Evolutionary conservation across 2,797 vertebrate species (phyloP).

Genomic region (Nyctalus aviator): DNA sequence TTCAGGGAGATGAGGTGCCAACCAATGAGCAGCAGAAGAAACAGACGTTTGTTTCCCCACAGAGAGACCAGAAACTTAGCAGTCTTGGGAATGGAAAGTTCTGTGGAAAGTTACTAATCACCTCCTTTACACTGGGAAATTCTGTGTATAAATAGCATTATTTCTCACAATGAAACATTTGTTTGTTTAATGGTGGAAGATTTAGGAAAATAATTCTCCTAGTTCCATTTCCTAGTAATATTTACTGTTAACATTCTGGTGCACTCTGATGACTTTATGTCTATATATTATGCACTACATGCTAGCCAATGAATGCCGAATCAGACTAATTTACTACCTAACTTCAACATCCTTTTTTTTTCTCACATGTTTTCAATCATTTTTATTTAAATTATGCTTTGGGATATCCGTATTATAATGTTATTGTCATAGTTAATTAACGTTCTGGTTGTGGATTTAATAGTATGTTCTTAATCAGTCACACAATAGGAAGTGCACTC

Average conservation of each 20-base stretch:
- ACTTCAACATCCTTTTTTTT: neutral
- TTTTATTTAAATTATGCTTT: slow-evolving; percentile 26
- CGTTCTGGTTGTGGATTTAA: neutral
- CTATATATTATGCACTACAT: no score
- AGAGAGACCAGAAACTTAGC: neutral
- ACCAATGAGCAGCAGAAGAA: neutral
- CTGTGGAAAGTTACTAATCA: neutral
- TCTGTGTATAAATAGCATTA: neutral
- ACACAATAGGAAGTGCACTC: neutral
- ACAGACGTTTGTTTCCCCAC: neutral
- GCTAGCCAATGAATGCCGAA: neutral
- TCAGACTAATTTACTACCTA: neutral
- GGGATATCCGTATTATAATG: neutral
- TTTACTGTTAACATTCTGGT: neutral
- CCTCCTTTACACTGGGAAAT: neutral
- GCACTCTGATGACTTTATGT: neutral
- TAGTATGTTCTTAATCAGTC: neutral
- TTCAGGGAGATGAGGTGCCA: neutral
- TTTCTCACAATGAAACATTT: neutral
- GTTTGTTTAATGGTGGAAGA: neutral
- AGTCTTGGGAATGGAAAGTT: neutral
- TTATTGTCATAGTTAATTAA: neutral
- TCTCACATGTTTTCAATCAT: neutral
- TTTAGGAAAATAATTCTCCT: neutral
- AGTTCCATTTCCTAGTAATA: neutral